These are phyloP conservation scores for Coleophora deauratella DNA, from an alignment of 2,888 invertebrate genomes.

Conservation along the genomic window DNA sequence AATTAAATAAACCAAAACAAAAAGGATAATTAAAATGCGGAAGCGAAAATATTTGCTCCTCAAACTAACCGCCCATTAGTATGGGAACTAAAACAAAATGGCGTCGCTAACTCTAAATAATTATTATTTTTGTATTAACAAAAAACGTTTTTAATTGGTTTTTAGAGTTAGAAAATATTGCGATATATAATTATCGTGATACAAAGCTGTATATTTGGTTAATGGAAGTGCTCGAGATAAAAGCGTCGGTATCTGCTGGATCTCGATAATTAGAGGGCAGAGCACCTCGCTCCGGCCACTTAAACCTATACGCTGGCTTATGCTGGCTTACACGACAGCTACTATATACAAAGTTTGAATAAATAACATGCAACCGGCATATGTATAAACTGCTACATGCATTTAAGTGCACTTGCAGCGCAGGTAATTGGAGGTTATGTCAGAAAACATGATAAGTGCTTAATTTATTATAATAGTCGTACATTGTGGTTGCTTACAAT, in stretches of 20 bases:
- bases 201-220: conserved; percentile 71
- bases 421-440: no score
- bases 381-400: no score
- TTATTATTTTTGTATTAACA: conserved; percentile 67
- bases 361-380: conserved; percentile 8
- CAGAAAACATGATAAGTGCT: no score
- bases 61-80: conserved; percentile 50
- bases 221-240: conserved; percentile 69
- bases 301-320: conserved; percentile 68
- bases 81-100: conserved; percentile 43
- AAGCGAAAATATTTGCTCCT: conserved; percentile 49
- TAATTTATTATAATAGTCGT: no score
- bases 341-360: conserved; percentile 34
- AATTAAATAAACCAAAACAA: conserved; percentile 34
- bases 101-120: conserved; percentile 36
- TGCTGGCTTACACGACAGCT: conserved; percentile 41
- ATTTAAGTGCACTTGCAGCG: no score
- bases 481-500: no score
- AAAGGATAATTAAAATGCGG: conserved; percentile 20
- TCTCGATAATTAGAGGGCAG: conserved; percentile 64
- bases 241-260: conserved; percentile 64
- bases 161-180: conserved; percentile 61
- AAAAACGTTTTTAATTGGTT: conserved; percentile 71
- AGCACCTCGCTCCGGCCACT: conserved; percentile 39
- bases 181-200: conserved; percentile 59